Evolutionary conservation across 2,113 vertebrate genomes (phyloP), one percentile per base, ranked within the genome.

Genomic region (Maccullochella peelii): DNA sequence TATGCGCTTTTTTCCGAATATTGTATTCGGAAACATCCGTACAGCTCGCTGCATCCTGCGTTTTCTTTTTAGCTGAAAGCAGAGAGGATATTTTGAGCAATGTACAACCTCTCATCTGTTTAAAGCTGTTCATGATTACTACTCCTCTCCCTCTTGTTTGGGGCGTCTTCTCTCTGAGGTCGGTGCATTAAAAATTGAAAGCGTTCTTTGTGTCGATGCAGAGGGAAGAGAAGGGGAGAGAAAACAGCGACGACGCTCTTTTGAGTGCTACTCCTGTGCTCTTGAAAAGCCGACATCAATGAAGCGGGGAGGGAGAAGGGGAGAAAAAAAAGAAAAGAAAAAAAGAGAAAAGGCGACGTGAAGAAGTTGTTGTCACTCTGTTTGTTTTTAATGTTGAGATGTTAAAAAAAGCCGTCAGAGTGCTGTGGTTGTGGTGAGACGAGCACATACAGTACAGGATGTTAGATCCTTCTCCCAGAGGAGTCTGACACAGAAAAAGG

Each of bases 151-250:
- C 75, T 90, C 74, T 79, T 87, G 79, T 90, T 82, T 74, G 57
- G 84, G 63, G 78, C 67, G 57, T 88, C 85, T 81, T 89, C 81
- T 85, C 85, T 91, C 59, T 61, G 59, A 83, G 90, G 82, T 70
- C 23, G 49, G 30, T 67, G 91, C 89, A 91, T 92, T 88, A 84
- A 93, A 90, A 89, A 88, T 92, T 88, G 86, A 91, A 93, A 88
- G 84, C 78, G 6, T 66, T 86, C 87, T 92, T 89, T 91, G 91
- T 88, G 87, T 83, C 15, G 74, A 71, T 72, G 83, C 82, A 25
- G 72, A 67, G 47, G 67, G 75, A 44, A 20, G 73, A 58, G 44
- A 5, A 40, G 87, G 52, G 68, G 30, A 18, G 81, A 55, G 73
- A 72, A 80, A 79, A 79, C 75, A 76, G 82, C 75, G 8, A 33